These are phyloP conservation scores for Drosophila niveifrons DNA, from an alignment of 2,888 invertebrate species.

Conservation along the genomic window DNA sequence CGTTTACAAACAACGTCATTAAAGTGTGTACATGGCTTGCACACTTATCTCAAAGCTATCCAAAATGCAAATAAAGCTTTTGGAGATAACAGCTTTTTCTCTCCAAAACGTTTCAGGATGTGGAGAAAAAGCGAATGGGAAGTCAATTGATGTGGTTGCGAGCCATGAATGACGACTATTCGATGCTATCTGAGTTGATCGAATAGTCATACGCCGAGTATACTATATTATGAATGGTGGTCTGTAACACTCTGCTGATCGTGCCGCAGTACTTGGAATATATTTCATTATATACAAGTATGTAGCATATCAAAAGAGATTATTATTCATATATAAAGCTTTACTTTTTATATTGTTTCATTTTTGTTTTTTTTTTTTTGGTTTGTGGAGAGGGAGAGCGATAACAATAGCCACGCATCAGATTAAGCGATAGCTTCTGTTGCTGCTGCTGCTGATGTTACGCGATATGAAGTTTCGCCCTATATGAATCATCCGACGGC, in stretches of 20 bases:
- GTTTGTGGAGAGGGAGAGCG: slow-evolving; percentile 10
- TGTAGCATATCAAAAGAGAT: not conserved
- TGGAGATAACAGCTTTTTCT: not conserved
- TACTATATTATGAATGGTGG: slow-evolving; percentile 28
- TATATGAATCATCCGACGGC: slow-evolving; percentile 55
- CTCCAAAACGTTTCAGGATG: not conserved
- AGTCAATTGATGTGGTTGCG: not conserved
- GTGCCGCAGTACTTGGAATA: slow-evolving; percentile 10
- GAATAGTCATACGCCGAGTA: not conserved
- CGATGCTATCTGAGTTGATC: slow-evolving; percentile 5
- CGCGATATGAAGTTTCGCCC: slow-evolving; percentile 34
- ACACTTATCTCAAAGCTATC: not conserved
- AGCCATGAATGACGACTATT: not conserved
- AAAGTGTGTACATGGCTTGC: not conserved
- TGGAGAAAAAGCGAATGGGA: not conserved
- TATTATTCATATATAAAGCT: slow-evolving; percentile 2
- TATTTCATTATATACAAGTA: slow-evolving; percentile 1
- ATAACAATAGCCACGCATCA: slow-evolving; percentile 59
- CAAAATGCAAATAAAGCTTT: not conserved
- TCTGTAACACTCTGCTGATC: slow-evolving; percentile 4
- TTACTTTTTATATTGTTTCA: slow-evolving; percentile 14
- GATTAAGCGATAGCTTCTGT: slow-evolving; percentile 51
- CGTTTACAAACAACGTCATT: not conserved
- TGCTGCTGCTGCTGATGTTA: slow-evolving; percentile 44
- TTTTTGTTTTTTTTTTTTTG: slow-evolving; percentile 12